Conservation (phyloP, 1,140 invertebrate genomes). For the Marisa cornuarietis region DNA sequence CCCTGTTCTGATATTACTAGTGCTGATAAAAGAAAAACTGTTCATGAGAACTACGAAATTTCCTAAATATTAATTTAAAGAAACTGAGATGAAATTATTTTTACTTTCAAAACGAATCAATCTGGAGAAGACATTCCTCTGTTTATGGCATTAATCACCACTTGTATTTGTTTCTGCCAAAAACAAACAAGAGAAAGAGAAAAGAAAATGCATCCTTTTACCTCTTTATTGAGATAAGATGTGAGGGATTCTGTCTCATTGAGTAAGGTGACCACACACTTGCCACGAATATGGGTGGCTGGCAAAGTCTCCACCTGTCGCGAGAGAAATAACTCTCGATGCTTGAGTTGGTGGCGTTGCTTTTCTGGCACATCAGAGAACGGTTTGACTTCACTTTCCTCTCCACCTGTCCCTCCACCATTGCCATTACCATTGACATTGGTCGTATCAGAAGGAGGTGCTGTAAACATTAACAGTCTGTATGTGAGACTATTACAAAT, state of each 20-base stretch:
- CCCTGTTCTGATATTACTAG: too few species aligned
- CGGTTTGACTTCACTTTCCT: conserved; percentile 61
- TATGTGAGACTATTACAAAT: background rate
- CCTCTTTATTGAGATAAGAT: conserved; percentile 96
- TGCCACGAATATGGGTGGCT: conserved; percentile 97
- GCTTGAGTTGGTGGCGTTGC: conserved; percentile 90
- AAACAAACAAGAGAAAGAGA: too few species aligned
- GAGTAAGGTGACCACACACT: conserved; percentile 96
- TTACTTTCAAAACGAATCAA: too few species aligned
- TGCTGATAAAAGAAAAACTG: too few species aligned
- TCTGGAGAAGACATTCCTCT: too few species aligned
- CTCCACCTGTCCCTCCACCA: conserved; percentile 59
- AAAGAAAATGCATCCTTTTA: conserved; percentile 48
- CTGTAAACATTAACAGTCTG: background rate
- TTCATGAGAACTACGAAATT: too few species aligned
- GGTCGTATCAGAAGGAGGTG: background rate
- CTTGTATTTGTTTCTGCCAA: too few species aligned
- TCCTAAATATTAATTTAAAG: too few species aligned
- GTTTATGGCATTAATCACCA: too few species aligned
- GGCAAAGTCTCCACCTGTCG: conserved; percentile 97
- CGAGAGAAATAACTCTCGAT: conserved; percentile 97
- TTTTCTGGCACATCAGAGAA: conserved; percentile 67
- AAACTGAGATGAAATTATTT: too few species aligned
- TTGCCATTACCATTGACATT: conserved; percentile 23
- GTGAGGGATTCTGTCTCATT: conserved; percentile 97